phyloP scores from a whole-genome alignment of 2,888 invertebrate genomes.

The Xiphydria camelus region DNA sequence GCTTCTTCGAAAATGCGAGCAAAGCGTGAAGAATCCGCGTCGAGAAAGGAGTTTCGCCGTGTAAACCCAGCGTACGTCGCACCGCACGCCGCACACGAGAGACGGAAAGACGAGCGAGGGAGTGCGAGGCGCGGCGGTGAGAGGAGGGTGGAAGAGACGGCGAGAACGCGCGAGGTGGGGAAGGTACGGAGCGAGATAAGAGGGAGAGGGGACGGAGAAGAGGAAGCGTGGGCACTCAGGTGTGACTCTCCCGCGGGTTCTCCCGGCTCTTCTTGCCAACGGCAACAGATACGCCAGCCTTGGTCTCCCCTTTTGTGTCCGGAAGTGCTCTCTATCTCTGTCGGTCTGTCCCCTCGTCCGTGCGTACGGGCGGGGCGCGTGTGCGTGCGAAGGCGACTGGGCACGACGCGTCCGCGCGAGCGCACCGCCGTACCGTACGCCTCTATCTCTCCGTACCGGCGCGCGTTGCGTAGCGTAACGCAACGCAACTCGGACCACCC shows the following conservation, averaged over 20 bases:
- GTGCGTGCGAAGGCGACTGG: constrained; percentile 5
- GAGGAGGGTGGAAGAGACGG: constrained; percentile 20
- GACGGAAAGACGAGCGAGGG: constrained; percentile 23
- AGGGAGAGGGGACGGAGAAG: constrained; percentile 43
- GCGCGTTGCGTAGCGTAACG: constrained; percentile 13
- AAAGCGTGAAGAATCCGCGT: too few species aligned
- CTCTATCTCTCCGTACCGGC: too few species aligned
- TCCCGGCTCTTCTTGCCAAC: constrained; percentile 39
- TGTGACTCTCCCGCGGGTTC: constrained; percentile 56
- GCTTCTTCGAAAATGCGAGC: too few species aligned
- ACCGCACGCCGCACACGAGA: too few species aligned
- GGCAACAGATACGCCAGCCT: constrained; percentile 26
- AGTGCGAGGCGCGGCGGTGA: constrained; percentile 21
- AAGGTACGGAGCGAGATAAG: constrained; percentile 21
- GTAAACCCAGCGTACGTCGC: too few species aligned
- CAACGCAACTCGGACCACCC: constrained; percentile 16
- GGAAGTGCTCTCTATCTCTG: constrained; percentile 58
- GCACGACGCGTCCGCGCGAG: constrained; percentile 16
- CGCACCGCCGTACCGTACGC: constrained; percentile 21
- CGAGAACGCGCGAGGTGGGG: constrained; percentile 24
- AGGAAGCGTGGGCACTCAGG: constrained; percentile 57
- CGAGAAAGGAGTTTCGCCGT: too few species aligned
- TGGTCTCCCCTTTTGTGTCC: constrained; percentile 40
- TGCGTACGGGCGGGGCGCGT: constrained; percentile 23
- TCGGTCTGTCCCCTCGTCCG: constrained; percentile 53